A percentile compares a stretch with the other conserved stretches of the same genome.
Conservation (phyloP, 2,888 invertebrate genomes). For the Pheosia tremula region DNA sequence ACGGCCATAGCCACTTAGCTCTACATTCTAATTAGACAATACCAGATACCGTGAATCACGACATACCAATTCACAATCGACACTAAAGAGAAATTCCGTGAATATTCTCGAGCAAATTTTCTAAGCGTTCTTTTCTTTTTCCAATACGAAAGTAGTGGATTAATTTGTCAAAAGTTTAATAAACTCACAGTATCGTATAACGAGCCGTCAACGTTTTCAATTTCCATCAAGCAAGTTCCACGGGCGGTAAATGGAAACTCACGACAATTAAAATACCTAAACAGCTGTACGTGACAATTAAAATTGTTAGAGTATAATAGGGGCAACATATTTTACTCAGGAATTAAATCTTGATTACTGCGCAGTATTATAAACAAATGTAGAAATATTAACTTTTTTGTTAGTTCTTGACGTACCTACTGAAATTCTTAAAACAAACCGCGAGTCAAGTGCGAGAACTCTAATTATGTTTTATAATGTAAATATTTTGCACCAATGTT, state of each 20-base stretch:
- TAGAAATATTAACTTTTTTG: neutral
- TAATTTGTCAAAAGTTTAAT: conserved; percentile 7
- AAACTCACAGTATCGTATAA: conserved; percentile 5
- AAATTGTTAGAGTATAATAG: conserved; percentile 5
- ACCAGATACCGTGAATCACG: conserved; percentile 1
- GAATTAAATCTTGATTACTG: conserved; percentile 1
- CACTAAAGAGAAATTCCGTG: neutral
- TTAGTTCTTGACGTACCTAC: neutral
- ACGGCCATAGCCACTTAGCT: conserved; percentile 41
- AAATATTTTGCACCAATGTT: too few relatives aligned
- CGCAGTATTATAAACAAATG: neutral
- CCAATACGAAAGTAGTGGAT: neutral
- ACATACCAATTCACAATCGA: conserved; percentile 2
- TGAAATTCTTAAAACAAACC: neutral
- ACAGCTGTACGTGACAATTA: conserved; percentile 7
- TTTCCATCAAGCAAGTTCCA: conserved; percentile 3
- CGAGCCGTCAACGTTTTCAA: conserved; percentile 7
- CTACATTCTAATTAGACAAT: conserved; percentile 43
- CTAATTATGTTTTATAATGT: too few relatives aligned
- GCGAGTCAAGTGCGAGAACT: too few relatives aligned
- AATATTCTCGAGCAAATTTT: neutral
- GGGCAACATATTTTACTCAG: neutral
- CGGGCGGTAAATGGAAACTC: conserved; percentile 2
- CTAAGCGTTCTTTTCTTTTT: neutral
- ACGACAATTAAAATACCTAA: conserved; percentile 5